Evolutionary conservation across 2,797 vertebrate genomes (phyloP).

Genomic region (Halcyon smyrnensis): DNA sequence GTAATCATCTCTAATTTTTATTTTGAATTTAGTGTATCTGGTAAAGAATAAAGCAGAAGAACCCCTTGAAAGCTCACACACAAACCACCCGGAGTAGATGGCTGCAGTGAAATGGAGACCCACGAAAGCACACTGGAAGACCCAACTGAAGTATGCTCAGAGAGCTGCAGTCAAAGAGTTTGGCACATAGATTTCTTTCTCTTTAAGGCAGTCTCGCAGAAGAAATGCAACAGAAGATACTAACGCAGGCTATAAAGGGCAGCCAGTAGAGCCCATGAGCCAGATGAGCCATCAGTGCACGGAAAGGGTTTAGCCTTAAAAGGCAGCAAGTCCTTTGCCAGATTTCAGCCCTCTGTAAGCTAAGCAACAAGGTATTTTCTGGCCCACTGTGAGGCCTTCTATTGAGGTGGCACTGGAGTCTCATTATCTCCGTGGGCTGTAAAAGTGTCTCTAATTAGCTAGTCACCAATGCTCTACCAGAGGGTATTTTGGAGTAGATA

Average conservation of each 20-base stretch:
- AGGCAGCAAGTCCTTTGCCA: neutral
- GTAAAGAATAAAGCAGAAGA: neutral
- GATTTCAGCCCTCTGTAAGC: constrained; percentile 28
- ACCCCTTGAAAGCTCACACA: neutral
- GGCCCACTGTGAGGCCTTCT: constrained; percentile 62
- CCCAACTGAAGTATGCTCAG: neutral
- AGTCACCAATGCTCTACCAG: constrained; percentile 66
- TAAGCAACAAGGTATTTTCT: constrained; percentile 58
- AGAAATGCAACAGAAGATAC: neutral
- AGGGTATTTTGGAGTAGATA: constrained; percentile 72
- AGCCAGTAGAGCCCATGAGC: neutral
- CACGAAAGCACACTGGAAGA: neutral
- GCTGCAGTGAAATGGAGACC: neutral
- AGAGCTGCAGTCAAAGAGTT: neutral
- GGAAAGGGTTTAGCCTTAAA: neutral
- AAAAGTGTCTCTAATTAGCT: constrained; percentile 74
- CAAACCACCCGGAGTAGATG: neutral
- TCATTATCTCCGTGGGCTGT: constrained; percentile 65
- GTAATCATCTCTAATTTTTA: neutral
- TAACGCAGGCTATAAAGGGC: neutral
- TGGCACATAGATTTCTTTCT: neutral
- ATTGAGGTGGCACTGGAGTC: constrained; percentile 55
- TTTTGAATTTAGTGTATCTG: neutral
- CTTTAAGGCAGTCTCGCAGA: neutral
- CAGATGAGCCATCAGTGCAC: neutral